Conservation (phyloP, 1,140 invertebrate species). For the Zophobas atratus region DNA sequence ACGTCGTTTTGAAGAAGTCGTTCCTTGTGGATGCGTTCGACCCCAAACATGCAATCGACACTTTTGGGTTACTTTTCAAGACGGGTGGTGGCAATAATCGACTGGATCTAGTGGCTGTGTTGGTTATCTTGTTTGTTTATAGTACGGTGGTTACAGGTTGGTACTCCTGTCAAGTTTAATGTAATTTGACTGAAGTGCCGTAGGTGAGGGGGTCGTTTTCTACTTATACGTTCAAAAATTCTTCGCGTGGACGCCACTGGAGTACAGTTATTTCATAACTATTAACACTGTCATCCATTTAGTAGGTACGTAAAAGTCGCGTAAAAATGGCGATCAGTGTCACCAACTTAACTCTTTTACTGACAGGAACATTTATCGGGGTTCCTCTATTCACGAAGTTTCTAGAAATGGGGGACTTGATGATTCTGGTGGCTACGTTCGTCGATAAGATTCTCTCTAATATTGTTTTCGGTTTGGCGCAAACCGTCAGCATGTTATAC, state of each 20-base stretch:
- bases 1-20: constrained; percentile 50
- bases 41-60: constrained; percentile 63
- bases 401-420: constrained; percentile 61
- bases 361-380: constrained; percentile 62
- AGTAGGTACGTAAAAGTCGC: constrained; percentile 59
- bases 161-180: constrained; percentile 33
- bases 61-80: constrained; percentile 62
- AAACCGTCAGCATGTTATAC: constrained; percentile 59
- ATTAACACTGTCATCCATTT: constrained; percentile 62
- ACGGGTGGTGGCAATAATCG: constrained; percentile 58
- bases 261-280: constrained; percentile 60
- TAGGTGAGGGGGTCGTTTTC: constrained; percentile 59
- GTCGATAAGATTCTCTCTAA: constrained; percentile 63
- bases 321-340: background rate
- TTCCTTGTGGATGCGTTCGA: constrained; percentile 64
- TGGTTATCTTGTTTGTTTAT: constrained; percentile 59
- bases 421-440: constrained; percentile 61
- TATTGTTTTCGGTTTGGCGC: constrained; percentile 60
- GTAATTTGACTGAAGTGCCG: constrained; percentile 13
- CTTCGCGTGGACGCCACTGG: constrained; percentile 59
- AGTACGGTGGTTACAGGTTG: constrained; percentile 54
- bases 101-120: constrained; percentile 57
- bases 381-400: constrained; percentile 64
- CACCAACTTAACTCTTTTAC: constrained; percentile 19
- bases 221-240: constrained; percentile 56